A percentile compares a stretch with the other conserved stretches of the same genome.
Evolutionary conservation across 2,888 invertebrate species (phyloP).

Genomic region (Germaria angustata): DNA sequence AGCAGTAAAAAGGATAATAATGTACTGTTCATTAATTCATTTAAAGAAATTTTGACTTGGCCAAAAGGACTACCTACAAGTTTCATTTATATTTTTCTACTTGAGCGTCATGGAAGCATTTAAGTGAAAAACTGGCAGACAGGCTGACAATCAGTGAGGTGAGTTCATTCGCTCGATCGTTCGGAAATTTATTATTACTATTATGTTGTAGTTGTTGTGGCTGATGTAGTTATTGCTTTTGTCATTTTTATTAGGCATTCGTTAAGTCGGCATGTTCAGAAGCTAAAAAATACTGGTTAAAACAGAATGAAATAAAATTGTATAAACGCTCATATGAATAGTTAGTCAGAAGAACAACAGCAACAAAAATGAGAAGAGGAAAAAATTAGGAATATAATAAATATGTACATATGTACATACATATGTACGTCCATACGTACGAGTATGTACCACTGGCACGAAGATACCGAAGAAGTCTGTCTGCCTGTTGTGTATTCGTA

Average conservation of each 20-base stretch:
- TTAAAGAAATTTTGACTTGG: conserved; percentile 12
- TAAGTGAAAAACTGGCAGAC: conserved; percentile 60
- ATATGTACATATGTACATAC: too few species aligned
- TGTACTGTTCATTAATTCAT: too few species aligned
- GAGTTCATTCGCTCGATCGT: conserved; percentile 29
- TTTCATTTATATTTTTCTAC: background rate
- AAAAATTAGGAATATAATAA: conserved; percentile 14
- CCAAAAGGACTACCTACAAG: conserved; percentile 34
- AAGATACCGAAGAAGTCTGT: conserved; percentile 31
- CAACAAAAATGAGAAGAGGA: conserved; percentile 14
- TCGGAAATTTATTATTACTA: conserved; percentile 4
- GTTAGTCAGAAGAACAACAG: conserved; percentile 39
- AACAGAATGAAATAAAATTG: conserved; percentile 46
- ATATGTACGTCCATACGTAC: background rate
- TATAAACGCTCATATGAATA: conserved; percentile 43
- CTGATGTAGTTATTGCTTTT: conserved; percentile 5
- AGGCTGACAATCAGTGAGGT: conserved; percentile 50
- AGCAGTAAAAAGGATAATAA: conserved; percentile 33
- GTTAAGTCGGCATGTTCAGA: conserved; percentile 65
- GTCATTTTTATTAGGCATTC: conserved; percentile 53
- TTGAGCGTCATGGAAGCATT: conserved; percentile 10
- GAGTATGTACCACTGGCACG: conserved; percentile 5
- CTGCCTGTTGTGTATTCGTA: conserved; percentile 23
- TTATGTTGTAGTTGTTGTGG: background rate
- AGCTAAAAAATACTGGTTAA: conserved; percentile 61